Conservation (phyloP, 2,113 vertebrate species). For the Alosa alosa region DNA sequence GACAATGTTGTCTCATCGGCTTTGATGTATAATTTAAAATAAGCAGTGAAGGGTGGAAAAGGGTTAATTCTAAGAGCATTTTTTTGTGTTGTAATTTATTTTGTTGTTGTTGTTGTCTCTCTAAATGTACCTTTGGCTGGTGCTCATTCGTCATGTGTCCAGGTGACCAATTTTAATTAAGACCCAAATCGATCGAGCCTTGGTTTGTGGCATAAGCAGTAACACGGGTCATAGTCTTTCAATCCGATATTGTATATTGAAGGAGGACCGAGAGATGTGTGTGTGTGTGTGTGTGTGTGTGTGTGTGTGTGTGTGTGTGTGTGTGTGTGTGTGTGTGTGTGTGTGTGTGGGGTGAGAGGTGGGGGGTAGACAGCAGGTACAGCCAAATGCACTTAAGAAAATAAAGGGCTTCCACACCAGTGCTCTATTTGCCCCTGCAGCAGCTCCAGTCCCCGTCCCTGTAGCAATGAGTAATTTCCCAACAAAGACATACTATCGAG, state of each 20-base stretch:
- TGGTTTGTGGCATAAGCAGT: neutral
- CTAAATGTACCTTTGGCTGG: neutral
- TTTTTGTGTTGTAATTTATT: neutral
- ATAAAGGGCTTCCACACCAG: neutral
- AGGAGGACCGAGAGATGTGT: neutral
- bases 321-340: slow-evolving; percentile 9
- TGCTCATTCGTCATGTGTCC: neutral
- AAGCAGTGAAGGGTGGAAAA: neutral
- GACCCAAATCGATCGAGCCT: neutral
- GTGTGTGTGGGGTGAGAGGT: neutral
- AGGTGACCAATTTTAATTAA: slow-evolving; percentile 7
- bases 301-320: slow-evolving; percentile 13
- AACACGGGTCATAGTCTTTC: neutral
- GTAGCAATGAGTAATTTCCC: neutral
- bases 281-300: slow-evolving; percentile 13
- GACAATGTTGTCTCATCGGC: too few relatives aligned
- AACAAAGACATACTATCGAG: neutral
- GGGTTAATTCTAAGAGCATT: neutral
- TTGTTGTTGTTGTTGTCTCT: neutral
- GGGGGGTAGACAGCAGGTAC: neutral
- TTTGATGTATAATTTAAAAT: neutral
- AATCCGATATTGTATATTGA: neutral
- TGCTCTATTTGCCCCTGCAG: neutral
- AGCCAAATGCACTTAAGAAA: slow-evolving; percentile 11
- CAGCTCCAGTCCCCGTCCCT: too few relatives aligned